Percentiles rank a stretch among this genome's conserved stretches.
phyloP scores from a whole-genome alignment of 2,113 vertebrate species.

The Eulemur macaco region DNA sequence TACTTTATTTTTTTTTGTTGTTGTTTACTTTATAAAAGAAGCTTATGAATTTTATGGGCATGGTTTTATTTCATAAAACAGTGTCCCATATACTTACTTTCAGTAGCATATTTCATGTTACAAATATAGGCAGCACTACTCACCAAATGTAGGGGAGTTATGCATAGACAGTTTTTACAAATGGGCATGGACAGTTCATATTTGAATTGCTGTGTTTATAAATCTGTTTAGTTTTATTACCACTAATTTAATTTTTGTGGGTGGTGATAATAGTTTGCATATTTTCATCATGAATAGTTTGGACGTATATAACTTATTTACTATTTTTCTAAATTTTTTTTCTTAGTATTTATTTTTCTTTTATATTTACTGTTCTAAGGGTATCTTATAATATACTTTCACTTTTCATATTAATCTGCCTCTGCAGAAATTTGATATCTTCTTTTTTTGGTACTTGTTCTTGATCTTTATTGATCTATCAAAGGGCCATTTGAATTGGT shows the following conservation, averaged over 20 bases:
- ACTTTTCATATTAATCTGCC: constrained; percentile 5
- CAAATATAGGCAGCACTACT: not conserved
- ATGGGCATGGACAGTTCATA: not conserved
- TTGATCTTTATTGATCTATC: not conserved
- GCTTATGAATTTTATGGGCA: not conserved
- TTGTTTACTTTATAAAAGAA: not conserved
- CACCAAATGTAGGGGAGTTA: not conserved
- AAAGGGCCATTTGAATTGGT: not conserved
- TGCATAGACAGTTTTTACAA: not conserved
- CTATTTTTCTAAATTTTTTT: not conserved
- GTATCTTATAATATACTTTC: not conserved
- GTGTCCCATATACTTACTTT: not conserved
- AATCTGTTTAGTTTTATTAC: not conserved
- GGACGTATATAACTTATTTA: not conserved
- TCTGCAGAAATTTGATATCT: not conserved
- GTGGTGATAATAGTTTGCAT: not conserved
- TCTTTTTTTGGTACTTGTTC: not conserved
- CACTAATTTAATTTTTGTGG: not conserved
- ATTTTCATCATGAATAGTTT: not conserved
- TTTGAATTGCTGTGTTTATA: not conserved
- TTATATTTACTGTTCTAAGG: not conserved
- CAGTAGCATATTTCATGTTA: not conserved
- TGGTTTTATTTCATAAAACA: constrained; percentile 26
- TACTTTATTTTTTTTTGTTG: not conserved
- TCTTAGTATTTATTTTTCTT: not conserved